Conservation (phyloP, 92 coral and sea anemone species). For the Porites evermanni region DNA sequence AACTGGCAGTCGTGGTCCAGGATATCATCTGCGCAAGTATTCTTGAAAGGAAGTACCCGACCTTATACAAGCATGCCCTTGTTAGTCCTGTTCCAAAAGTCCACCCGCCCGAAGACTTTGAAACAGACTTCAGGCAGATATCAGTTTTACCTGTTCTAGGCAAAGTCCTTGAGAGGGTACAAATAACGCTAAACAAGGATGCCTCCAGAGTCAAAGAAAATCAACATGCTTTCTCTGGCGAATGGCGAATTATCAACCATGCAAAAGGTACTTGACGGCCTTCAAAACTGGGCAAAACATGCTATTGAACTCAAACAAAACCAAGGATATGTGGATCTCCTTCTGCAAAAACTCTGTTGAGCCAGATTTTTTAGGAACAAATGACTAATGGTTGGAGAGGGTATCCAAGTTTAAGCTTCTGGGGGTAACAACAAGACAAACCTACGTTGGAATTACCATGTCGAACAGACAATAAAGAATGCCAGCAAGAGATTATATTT, state of each 20-base stretch:
- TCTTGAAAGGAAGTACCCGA: conserved; percentile 23
- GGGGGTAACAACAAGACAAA: neutral
- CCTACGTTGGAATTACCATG: no score
- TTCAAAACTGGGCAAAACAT: neutral
- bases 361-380: neutral
- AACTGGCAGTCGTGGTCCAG: no score
- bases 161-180: no score
- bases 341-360: no score
- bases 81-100: conserved; percentile 40
- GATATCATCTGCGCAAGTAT: conserved; percentile 33
- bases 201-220: neutral
- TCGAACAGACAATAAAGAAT: no score
- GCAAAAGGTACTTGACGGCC: neutral
- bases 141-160: conserved; percentile 17
- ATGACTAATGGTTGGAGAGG: neutral
- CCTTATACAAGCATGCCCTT: conserved; percentile 34
- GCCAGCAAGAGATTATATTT: neutral
- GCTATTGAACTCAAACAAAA: neutral
- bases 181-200: neutral
- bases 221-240: neutral
- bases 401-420: neutral
- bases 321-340: no score
- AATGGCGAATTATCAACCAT: no score
- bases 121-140: conserved; percentile 37
- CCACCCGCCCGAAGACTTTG: conserved; percentile 34